Base-by-base conservation (phyloP, 2,797 vertebrate species). In the Chaenodraco wilsoni region DNA sequence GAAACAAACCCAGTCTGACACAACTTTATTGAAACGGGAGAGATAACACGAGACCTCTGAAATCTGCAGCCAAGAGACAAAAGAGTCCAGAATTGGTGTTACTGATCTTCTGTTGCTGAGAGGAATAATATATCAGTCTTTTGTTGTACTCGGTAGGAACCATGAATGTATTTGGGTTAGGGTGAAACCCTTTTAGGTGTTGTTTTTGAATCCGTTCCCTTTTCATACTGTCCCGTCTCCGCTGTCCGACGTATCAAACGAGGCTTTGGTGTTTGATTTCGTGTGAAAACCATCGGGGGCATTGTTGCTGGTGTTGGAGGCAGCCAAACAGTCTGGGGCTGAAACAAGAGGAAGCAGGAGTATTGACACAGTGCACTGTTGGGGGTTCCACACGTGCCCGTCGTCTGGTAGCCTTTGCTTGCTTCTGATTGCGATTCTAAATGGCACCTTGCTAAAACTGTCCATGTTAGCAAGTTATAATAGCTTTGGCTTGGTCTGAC, bases 1-100 rank as follows among this genome's bases (percentile, higher is more conserved):
- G 23, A 37, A 61, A 69, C 66, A 43, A 45, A 77, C 69, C 19
- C 2, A 71, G 62, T 62, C 79, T 78, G 80, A 81, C 75, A 57
- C 72, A 65, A 58, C 79, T 88, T 83, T 55, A 79, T 77, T 83
- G 69, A 87, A 84, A 85, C 61, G 27, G 17, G 64, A 88, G 64
- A 33, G 72, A 81, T 67, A 86, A 86, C 81, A 66, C 17, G 31
- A 80, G 75, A 48, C 62, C 56, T 27, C 48, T 65, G 65, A 43
- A 54, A 16, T 64, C 71, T 37, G 27, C 19, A 2, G 51, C 52
- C 65, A 51, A 17, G 19, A 69, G 14, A 40, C 66, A 27, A 40
- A 16, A 27, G 12, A 62, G 49, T 33, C 12, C 16, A 33, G 58
- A 48, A 27, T 57, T 40, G 33, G 33, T 44, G 19, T 41, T 31